phyloP scores from a whole-genome alignment of 1,140 invertebrate genomes.

The Drosophila pseudoobscura region DNA sequence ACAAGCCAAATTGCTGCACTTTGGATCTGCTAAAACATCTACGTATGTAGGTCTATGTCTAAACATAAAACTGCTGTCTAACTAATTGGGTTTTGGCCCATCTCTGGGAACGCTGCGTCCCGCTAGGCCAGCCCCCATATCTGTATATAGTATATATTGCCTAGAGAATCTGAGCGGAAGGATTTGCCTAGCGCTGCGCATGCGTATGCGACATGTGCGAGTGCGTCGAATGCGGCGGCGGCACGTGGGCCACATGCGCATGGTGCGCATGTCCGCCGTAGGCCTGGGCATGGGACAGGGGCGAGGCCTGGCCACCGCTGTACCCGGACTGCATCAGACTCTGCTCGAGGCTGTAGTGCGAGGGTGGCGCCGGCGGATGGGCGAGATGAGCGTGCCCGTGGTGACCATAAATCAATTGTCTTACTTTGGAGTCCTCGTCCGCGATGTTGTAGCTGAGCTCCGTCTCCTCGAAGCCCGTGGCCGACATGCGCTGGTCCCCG shows the following conservation, averaged over 20 bases:
- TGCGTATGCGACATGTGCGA: constrained; percentile 82
- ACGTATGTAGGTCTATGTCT: background rate
- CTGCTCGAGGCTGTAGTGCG: constrained; percentile 82
- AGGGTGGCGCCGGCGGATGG: constrained; percentile 79
- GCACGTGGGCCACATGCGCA: constrained; percentile 78
- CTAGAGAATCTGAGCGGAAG: constrained; percentile 14
- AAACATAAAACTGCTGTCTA: constrained; percentile 44
- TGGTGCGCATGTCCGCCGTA: constrained; percentile 80
- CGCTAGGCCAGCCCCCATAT: constrained; percentile 15
- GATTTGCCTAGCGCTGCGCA: constrained; percentile 72
- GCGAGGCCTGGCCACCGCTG: constrained; percentile 84
- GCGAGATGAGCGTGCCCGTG: constrained; percentile 86
- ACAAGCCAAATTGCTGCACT: constrained; percentile 64
- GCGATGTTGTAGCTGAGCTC: constrained; percentile 98
- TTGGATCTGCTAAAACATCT: constrained; percentile 66
- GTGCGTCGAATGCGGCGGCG: constrained; percentile 79
- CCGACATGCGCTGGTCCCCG: constrained; percentile 97
- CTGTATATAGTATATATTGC: constrained; percentile 11
- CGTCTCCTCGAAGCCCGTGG: constrained; percentile 98
- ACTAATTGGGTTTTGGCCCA: constrained; percentile 16
- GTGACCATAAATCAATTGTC: constrained; percentile 94
- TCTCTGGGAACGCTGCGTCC: no score
- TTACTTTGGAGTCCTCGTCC: constrained; percentile 98
- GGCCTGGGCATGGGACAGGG: constrained; percentile 79
- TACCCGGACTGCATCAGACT: constrained; percentile 83